These are phyloP conservation scores for Cryptoblepharus egeriae DNA, from an alignment of 2,797 vertebrate genomes.

Conservation along the genomic window DNA sequence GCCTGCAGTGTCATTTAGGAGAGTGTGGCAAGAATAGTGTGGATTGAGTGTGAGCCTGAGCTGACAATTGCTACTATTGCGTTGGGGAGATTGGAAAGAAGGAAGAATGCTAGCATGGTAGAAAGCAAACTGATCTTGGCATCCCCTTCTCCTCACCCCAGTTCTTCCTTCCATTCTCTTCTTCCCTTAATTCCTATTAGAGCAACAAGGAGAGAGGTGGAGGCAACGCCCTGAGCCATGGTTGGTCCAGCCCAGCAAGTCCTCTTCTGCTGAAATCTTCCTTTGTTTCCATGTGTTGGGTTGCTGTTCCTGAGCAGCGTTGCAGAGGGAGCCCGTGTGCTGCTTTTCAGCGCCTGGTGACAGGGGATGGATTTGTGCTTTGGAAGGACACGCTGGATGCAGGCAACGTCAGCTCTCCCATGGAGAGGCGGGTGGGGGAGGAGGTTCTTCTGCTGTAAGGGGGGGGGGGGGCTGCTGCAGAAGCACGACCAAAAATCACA, in stretches of 20 bases:
- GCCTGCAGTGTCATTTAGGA: background rate
- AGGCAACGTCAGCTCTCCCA: background rate
- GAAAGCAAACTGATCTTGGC: background rate
- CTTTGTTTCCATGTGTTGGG: conserved; percentile 14
- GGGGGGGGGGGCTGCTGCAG: background rate
- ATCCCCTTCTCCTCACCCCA: background rate
- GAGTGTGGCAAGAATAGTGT: no score
- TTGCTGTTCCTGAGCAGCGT: background rate
- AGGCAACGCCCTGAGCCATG: background rate
- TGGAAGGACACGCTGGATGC: background rate
- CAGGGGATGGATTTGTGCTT: background rate
- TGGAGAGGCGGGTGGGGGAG: no score
- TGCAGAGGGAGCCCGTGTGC: conserved; percentile 11
- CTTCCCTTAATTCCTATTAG: background rate
- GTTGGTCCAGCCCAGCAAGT: background rate
- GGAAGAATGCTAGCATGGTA: no score
- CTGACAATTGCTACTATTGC: no score
- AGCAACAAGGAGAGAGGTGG: background rate
- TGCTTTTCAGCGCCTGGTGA: background rate
- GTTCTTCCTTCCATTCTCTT: background rate
- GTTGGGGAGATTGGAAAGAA: background rate
- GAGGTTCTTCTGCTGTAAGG: background rate
- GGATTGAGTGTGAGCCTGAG: background rate
- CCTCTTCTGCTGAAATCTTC: background rate
- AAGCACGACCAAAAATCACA: background rate